Conservation (phyloP, 1,140 invertebrate species). For the Tetramorium alpestre region DNA sequence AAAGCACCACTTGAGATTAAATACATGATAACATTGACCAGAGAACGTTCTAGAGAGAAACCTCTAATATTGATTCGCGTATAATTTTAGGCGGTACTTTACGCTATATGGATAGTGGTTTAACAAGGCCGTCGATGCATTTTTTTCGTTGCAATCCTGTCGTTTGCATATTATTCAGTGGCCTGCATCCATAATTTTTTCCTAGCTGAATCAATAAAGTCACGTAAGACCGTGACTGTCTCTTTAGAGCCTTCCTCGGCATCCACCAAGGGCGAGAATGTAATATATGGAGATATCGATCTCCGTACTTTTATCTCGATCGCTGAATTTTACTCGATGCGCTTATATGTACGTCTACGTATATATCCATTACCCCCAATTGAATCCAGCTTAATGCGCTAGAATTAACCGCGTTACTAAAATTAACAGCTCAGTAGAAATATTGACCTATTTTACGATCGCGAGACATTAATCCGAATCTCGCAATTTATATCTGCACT, state of each 20-base stretch:
- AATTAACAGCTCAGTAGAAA: not conserved
- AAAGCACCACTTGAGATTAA: not conserved
- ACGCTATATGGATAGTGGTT: constrained; percentile 4
- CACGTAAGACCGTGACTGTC: constrained; percentile 41
- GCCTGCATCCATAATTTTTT: constrained; percentile 48
- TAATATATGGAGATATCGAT: constrained; percentile 17
- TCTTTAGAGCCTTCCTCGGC: not conserved
- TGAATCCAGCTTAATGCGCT: not conserved
- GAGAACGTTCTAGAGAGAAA: not conserved
- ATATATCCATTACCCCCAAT: not conserved
- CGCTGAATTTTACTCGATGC: not conserved
- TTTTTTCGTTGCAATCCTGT: constrained; percentile 31
- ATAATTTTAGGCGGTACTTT: constrained; percentile 48
- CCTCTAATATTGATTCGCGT: constrained; percentile 36
- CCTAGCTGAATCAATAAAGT: constrained; percentile 32
- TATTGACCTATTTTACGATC: not conserved
- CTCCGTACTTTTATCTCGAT: not conserved
- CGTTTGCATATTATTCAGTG: constrained; percentile 48
- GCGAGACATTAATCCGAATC: not conserved
- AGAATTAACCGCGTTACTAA: not conserved
- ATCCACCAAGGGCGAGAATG: constrained; percentile 7
- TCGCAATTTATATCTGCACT: not conserved
- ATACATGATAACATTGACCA: constrained; percentile 10
- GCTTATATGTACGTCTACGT: not conserved
- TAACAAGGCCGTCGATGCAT: constrained; percentile 39